Percentiles rank a stretch among this genome's conserved stretches.
These are phyloP conservation scores for Miichthys miiuy DNA, from an alignment of 2,797 vertebrate species.

Conservation along the genomic window DNA sequence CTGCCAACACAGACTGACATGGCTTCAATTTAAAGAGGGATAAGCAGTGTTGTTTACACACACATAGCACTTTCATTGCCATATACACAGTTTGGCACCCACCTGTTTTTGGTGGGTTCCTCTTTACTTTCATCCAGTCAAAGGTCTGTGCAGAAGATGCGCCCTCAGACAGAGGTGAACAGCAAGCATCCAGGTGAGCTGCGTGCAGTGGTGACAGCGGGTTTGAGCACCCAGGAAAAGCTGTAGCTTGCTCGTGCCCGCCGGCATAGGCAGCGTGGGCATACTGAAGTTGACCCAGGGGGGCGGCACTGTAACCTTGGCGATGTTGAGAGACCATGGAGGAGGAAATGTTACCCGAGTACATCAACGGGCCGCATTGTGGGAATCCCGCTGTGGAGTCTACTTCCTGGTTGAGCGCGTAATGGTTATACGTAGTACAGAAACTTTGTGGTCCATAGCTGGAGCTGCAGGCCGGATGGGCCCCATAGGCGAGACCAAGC, in stretches of 20 bases:
- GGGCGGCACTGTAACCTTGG: conserved; percentile 89
- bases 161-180: conserved; percentile 91
- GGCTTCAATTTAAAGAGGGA: background rate
- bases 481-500: conserved; percentile 90
- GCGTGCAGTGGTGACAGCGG: conserved; percentile 91
- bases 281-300: conserved; percentile 90
- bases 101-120: conserved; percentile 99
- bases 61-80: background rate
- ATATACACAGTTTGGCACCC: conserved; percentile 64
- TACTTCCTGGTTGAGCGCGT: conserved; percentile 92
- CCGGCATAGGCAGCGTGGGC: conserved; percentile 90
- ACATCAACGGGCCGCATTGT: conserved; percentile 92
- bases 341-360: conserved; percentile 93
- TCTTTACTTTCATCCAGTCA: conserved; percentile 99
- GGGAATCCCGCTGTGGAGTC: conserved; percentile 90
- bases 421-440: conserved; percentile 91
- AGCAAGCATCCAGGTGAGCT: conserved; percentile 90
- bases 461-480: conserved; percentile 89
- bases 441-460: conserved; percentile 92
- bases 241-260: conserved; percentile 90
- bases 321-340: conserved; percentile 90
- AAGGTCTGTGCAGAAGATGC: conserved; percentile 93
- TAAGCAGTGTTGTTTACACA: background rate
- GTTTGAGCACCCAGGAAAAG: conserved; percentile 89
- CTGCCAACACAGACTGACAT: background rate